phyloP scores from a whole-genome alignment of 2,797 vertebrate genomes.

The Monodelphis domestica region DNA sequence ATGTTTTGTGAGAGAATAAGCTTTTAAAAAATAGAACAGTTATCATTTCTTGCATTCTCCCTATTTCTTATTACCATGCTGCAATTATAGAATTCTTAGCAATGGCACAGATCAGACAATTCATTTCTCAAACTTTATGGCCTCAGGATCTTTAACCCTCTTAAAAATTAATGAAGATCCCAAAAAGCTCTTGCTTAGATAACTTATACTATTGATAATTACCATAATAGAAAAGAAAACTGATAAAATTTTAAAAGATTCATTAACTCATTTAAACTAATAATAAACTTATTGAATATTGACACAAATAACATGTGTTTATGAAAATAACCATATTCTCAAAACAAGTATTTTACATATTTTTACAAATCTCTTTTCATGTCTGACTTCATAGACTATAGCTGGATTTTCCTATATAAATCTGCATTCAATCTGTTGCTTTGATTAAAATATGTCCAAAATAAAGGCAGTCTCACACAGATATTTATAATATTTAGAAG shows the following conservation, averaged over 20 bases:
- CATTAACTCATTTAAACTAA: neutral
- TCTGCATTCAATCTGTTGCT: neutral
- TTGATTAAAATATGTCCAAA: neutral
- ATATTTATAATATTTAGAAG: neutral
- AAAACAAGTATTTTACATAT: neutral
- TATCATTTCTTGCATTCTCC: neutral
- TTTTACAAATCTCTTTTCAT: neutral
- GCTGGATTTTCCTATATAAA: neutral
- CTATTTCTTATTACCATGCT: neutral
- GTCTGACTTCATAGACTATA: neutral
- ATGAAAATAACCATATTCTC: neutral
- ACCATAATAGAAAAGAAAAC: neutral
- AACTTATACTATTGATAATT: neutral
- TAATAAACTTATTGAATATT: neutral
- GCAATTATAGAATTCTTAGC: neutral
- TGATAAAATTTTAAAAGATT: neutral
- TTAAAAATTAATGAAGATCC: neutral
- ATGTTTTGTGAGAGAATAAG: neutral
- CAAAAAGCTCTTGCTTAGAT: neutral
- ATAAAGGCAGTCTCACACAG: neutral
- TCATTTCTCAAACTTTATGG: neutral
- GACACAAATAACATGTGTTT: neutral
- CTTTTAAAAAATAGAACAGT: neutral
- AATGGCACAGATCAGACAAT: neutral
- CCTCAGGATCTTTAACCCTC: neutral